Percentiles rank a stretch among this genome's conserved stretches.
phyloP scores from a whole-genome alignment of 2,888 invertebrate species.

The Euzophera pinguis region DNA sequence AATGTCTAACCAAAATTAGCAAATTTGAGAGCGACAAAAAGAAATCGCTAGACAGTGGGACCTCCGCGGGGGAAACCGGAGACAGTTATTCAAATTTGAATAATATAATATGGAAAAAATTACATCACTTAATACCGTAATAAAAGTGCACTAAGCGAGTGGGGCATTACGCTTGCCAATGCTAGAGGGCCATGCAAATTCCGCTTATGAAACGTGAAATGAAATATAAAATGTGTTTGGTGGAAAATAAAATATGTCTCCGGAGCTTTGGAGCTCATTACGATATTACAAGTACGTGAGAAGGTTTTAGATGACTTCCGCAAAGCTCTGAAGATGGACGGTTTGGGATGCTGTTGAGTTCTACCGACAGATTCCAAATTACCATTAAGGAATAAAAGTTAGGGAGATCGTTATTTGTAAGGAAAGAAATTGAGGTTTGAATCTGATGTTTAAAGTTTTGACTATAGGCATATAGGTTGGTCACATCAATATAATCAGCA shows the following conservation, averaged over 20 bases:
- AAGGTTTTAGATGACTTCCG: slow-evolving; percentile 62
- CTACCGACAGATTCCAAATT: slow-evolving; percentile 2
- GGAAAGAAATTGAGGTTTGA: no score
- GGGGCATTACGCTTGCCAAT: slow-evolving; percentile 74
- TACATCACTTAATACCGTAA: slow-evolving; percentile 81
- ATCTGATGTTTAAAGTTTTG: no score
- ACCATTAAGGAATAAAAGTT: neutral
- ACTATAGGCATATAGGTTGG: no score
- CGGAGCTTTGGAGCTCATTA: slow-evolving; percentile 71
- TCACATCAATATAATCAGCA: no score
- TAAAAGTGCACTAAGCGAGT: slow-evolving; percentile 81
- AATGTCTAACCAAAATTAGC: slow-evolving; percentile 70
- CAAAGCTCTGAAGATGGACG: slow-evolving; percentile 36
- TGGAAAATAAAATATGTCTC: slow-evolving; percentile 74
- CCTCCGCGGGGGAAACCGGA: slow-evolving; percentile 73
- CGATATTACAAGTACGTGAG: slow-evolving; percentile 73
- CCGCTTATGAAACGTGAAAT: slow-evolving; percentile 77
- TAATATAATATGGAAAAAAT: slow-evolving; percentile 81
- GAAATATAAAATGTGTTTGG: slow-evolving; percentile 76
- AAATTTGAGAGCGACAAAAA: slow-evolving; percentile 72
- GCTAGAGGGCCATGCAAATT: slow-evolving; percentile 71
- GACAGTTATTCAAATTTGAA: slow-evolving; percentile 82
- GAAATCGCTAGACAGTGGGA: slow-evolving; percentile 67
- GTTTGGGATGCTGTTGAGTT: neutral
- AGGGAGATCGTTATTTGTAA: no score